A percentile compares a stretch with the other conserved stretches of the same genome.
phyloP scores from a whole-genome alignment of 2,113 vertebrate genomes.

The Isichthys henryi region DNA sequence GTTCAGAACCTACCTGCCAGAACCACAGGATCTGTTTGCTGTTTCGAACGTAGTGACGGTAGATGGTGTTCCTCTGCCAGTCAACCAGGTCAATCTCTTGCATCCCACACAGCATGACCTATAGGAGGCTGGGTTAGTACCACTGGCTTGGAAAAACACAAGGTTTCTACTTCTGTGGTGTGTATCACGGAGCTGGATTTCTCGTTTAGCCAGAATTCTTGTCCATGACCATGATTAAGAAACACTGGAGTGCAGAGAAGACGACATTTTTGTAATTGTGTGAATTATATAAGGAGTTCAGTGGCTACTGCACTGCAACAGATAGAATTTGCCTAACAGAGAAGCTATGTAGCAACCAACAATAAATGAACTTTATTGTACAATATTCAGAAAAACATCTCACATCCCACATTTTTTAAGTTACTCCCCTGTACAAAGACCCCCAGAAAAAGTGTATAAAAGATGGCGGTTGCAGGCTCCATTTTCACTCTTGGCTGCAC shows the following conservation, averaged over 20 bases:
- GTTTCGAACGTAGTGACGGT: constrained; percentile 88
- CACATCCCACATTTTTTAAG: background rate
- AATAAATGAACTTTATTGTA: background rate
- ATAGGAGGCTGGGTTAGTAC: background rate
- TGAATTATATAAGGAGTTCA: background rate
- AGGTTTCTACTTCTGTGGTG: background rate
- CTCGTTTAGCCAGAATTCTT: background rate
- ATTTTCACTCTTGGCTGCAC: background rate
- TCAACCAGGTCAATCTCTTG: constrained; percentile 95
- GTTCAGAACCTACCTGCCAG: constrained; percentile 78
- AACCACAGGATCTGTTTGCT: constrained; percentile 98
- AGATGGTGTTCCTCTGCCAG: constrained; percentile 94
- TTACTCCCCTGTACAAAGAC: background rate
- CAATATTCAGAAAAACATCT: background rate
- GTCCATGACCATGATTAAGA: background rate
- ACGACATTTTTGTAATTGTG: background rate
- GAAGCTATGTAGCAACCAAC: background rate
- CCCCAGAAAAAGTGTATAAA: background rate
- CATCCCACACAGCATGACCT: constrained; percentile 99
- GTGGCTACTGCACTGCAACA: background rate
- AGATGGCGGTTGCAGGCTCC: background rate
- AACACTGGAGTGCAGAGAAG: background rate
- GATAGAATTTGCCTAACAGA: background rate
- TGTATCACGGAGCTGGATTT: background rate
- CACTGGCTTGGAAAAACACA: background rate